Evolutionary conservation across 1,140 invertebrate genomes (phyloP).

Genomic region (Bradysia coprophila): DNA sequence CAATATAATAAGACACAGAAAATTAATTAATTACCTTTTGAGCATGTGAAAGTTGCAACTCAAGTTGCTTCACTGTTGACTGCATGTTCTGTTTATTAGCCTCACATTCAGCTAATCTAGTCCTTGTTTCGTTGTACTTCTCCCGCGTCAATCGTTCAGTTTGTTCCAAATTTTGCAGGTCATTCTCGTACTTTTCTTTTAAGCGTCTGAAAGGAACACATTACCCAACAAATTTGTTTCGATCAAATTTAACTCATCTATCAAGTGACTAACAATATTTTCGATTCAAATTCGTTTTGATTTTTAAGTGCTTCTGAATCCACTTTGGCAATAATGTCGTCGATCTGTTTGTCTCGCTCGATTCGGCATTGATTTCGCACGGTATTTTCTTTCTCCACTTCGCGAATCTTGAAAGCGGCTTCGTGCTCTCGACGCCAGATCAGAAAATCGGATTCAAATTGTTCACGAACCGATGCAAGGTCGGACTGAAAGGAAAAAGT

Average conservation of each 20-base stretch:
- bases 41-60: constrained; percentile 29
- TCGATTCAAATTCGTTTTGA: constrained; percentile 32
- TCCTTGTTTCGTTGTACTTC: constrained; percentile 31
- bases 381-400: constrained; percentile 33
- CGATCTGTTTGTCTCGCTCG: constrained; percentile 45
- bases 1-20: too few relatives aligned
- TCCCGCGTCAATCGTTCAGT: constrained; percentile 28
- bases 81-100: constrained; percentile 30
- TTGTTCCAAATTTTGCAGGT: constrained; percentile 40
- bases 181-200: constrained; percentile 52
- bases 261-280: constrained; percentile 27
- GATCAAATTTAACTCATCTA: neutral
- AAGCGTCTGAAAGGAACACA: constrained; percentile 31
- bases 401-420: constrained; percentile 29
- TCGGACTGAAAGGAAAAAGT: neutral
- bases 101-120: constrained; percentile 31
- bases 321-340: constrained; percentile 37
- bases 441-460: constrained; percentile 29
- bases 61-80: constrained; percentile 26
- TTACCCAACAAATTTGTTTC: neutral
- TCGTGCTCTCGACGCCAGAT: constrained; percentile 35
- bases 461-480: constrained; percentile 15
- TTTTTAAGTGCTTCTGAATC: constrained; percentile 34
- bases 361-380: constrained; percentile 36
- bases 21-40: constrained; percentile 31